These are phyloP conservation scores for Doryteuthis pealeii DNA, from an alignment of 1,140 invertebrate genomes.

Conservation along the genomic window DNA sequence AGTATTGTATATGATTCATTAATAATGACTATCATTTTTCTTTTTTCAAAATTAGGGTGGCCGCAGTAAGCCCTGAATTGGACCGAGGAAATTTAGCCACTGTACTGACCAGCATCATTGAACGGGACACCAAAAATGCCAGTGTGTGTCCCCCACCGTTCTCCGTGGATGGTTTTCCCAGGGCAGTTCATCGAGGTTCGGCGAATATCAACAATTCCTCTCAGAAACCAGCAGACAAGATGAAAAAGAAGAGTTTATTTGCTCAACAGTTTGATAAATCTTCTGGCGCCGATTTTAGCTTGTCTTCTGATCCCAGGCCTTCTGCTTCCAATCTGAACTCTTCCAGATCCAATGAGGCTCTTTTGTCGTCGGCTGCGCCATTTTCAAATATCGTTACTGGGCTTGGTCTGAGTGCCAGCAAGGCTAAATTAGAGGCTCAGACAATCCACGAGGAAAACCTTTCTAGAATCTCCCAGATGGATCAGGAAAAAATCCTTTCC, in stretches of 20 bases:
- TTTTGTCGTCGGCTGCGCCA: conserved; percentile 6
- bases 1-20: too few species aligned
- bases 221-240: neutral
- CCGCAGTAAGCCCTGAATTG: neutral
- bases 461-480: conserved; percentile 70
- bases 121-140: conserved; percentile 8
- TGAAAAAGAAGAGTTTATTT: conserved; percentile 53
- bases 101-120: conserved; percentile 4
- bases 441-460: conserved; percentile 77
- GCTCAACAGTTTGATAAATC: conserved; percentile 37
- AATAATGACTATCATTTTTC: too few species aligned
- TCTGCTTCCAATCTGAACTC: neutral
- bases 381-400: conserved; percentile 28
- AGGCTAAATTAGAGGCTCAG: conserved; percentile 61
- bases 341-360: conserved; percentile 15
- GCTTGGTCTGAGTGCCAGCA: conserved; percentile 38
- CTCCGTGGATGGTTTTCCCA: conserved; percentile 7
- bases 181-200: neutral
- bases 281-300: neutral
- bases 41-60: too few species aligned
- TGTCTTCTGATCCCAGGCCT: neutral
- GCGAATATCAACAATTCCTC: neutral
- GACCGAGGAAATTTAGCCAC: neutral
- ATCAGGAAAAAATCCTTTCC: conserved; percentile 72
- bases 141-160: neutral